Evolutionary conservation across 2,888 invertebrate species (phyloP), one percentile per base, ranked within the genome.

Genomic region (Parthenolecanium corni): DNA sequence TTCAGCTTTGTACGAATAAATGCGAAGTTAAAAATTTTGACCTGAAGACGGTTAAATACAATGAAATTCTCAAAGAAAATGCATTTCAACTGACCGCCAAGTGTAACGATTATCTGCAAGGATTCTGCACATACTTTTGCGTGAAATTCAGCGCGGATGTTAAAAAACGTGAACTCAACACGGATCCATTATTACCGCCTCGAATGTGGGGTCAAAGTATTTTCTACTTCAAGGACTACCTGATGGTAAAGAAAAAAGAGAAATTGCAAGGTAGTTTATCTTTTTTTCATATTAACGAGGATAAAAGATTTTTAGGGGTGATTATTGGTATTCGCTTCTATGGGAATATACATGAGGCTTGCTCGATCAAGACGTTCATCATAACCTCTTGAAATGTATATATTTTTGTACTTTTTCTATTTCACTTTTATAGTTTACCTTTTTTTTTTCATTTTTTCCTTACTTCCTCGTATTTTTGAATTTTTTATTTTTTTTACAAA

Each of bases 171-270:
- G 51, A 61, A 23, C 31, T 61, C 20, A 51, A 51, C n/a, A 61
- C 61, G 3, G 61, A 61, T 51, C 61, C 61, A 9, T 24, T 23
- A 3, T 40, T 51, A n/a, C 2, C 38, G 2, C 51, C 51, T 18
- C 47, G 20, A 16, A 21, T 18, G 47, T 61, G 61, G 61, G n/a
- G 23, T n/a, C 61, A 61, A 16, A 61, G 49, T 6, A 20, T 46
- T 6, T n/a, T 61, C 14, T 61, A 61, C 18, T 20, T 61, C 6
- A 61, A 61, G 16, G 61, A 61, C n/a, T 61, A 61, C 21, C n/a
- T 61, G 5, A 51, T 36, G 6, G 23, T 61, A 11, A 25, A 36
- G 38, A 61, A 61, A 16, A 61, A 61, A 49, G 61, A 61, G 12
- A 31, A 61, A 20, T 21, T 61, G 0, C 21, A 31, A 1, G 61